Percentiles rank a stretch among this genome's conserved stretches.
Conservation (phyloP, 2,888 invertebrate genomes). For the Exephanes ischioxanthus region DNA sequence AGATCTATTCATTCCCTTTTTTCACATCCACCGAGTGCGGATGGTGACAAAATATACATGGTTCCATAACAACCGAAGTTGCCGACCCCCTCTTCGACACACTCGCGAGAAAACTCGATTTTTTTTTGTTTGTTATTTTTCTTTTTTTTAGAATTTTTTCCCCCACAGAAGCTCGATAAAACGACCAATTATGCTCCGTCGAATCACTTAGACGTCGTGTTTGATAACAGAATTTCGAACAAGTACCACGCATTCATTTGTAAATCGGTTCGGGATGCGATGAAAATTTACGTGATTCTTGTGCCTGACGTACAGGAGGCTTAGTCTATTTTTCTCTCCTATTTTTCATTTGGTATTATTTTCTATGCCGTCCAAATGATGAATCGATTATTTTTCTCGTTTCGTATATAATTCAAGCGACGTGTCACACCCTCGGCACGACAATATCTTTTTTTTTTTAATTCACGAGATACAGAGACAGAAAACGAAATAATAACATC, state of each 20-base stretch:
- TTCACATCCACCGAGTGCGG: constrained; percentile 17
- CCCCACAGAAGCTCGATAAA: constrained; percentile 10
- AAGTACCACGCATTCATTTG: constrained; percentile 24
- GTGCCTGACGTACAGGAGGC: constrained; percentile 44
- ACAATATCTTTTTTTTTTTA: constrained; percentile 33
- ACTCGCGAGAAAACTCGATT: constrained; percentile 16
- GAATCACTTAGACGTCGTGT: constrained; percentile 2
- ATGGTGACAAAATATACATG: constrained; percentile 9
- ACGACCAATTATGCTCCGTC: background rate
- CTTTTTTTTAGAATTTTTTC: background rate
- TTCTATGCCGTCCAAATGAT: constrained; percentile 44
- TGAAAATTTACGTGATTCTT: constrained; percentile 48
- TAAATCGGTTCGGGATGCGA: constrained; percentile 34
- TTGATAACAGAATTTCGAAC: constrained; percentile 32
- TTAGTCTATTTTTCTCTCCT: constrained; percentile 67
- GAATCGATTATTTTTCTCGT: constrained; percentile 30
- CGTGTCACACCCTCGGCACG: constrained; percentile 10
- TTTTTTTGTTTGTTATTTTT: constrained; percentile 15
- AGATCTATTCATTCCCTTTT: constrained; percentile 28
- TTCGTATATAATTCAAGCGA: constrained; percentile 15
- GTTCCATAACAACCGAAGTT: constrained; percentile 25
- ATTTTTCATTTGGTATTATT: constrained; percentile 50
- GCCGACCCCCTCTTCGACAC: constrained; percentile 4
- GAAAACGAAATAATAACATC: constrained; percentile 44
- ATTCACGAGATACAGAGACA: constrained; percentile 4